A percentile compares a stretch with the other conserved stretches of the same genome.
Evolutionary conservation across 1,140 invertebrate genomes (phyloP).

Genomic region (Apolygus lucorum): DNA sequence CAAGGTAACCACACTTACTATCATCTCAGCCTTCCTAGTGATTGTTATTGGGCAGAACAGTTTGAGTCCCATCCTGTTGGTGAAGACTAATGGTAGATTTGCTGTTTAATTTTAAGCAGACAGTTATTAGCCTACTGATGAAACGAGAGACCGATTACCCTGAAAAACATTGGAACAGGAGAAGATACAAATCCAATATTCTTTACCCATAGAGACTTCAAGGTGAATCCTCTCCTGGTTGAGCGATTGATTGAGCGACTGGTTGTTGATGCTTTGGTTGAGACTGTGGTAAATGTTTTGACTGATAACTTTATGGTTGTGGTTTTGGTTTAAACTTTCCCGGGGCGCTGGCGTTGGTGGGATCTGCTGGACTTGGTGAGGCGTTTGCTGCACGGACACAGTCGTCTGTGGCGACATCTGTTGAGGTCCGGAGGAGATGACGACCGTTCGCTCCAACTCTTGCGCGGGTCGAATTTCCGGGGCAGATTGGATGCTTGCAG

Average conservation of each 20-base stretch:
- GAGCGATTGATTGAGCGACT: neutral
- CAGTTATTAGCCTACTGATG: too few species aligned
- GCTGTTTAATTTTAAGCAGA: too few species aligned
- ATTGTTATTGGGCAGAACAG: too few species aligned
- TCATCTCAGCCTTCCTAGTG: too few species aligned
- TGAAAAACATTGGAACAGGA: too few species aligned
- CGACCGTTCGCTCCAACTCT: neutral
- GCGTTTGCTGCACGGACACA: neutral
- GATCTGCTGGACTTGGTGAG: neutral
- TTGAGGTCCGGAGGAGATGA: conserved; percentile 17
- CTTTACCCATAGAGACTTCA: neutral
- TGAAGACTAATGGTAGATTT: too few species aligned
- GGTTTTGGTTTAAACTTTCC: neutral
- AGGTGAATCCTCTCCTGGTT: neutral
- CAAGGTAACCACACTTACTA: too few species aligned
- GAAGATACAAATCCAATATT: too few species aligned
- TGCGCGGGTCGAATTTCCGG: conserved; percentile 44
- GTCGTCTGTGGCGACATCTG: neutral
- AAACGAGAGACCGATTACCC: too few species aligned
- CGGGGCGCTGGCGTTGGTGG: conserved; percentile 5
- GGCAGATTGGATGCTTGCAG: conserved; percentile 57
- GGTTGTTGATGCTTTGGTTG: neutral
- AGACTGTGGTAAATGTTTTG: neutral
- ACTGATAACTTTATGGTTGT: neutral
- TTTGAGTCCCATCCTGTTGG: too few species aligned